Evolutionary conservation across 1,140 invertebrate genomes (phyloP), one percentile per base, ranked within the genome.

Genomic region (Eupristina koningsbergeri): DNA sequence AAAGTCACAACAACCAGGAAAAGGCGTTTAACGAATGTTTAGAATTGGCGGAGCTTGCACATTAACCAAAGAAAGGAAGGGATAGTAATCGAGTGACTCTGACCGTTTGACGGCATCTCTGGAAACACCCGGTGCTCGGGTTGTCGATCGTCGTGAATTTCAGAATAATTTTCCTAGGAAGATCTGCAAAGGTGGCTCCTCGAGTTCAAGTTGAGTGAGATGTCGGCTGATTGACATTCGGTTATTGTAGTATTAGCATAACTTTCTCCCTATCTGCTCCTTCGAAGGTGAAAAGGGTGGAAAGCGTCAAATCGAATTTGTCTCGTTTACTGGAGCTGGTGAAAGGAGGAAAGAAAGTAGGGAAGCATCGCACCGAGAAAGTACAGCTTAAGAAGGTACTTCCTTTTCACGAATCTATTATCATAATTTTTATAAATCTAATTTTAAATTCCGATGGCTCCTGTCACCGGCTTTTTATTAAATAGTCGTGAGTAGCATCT

Each of bases 391-490:
- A 26, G 22, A 22, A 19, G 53, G 53, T 19, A 58, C 53, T 58
- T 58, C 53, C 2, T 58, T 86, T 86, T 84, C 85, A 86, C 85
- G 91, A 92, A 92, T 91, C 90, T 90, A 92, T 92, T 92, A 92
- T 90, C 92, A 92, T 92, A 92, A 92, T 92, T 92, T 92, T 92
- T 92, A 92, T 91, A 89, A 92, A 92, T 92, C 90, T 90, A 91
- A 92, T 92, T 92, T 92, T 89, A 91, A 91, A 92, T 91, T 92
- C 90, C 88, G 88, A 86, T 71, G 87, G 47, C 19, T n/a, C 13
- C 63, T 45, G 76, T 41, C 34, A 13, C 26, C 19, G 34, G 15
- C 11, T 17, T 34, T 58, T 50, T 69, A 67, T 69, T 69, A 67
- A 53, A 31, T 41, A 22, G 22, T 36, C 61, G 53, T 9, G 26